Conservation (phyloP, 2,888 invertebrate species). For the Aricia artaxerxes region DNA sequence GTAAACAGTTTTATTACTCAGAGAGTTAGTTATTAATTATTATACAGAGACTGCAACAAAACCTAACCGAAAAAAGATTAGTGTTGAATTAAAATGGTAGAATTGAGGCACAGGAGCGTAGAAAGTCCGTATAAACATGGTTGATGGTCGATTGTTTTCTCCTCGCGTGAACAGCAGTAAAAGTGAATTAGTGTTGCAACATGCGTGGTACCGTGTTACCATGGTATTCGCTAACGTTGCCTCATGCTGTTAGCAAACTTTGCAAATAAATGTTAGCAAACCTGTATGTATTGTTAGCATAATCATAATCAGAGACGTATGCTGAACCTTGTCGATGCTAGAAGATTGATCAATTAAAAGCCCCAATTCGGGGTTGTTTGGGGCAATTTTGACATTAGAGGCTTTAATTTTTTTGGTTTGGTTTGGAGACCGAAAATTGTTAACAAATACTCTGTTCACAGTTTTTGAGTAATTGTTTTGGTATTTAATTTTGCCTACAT, state of each 20-base stretch:
- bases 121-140: slow-evolving; percentile 40
- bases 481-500: too few species aligned
- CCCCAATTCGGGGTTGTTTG: too few species aligned
- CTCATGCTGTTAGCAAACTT: neutral
- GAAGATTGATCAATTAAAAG: neutral
- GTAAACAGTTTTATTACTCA: too few species aligned
- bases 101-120: slow-evolving; percentile 30
- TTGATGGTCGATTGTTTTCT: slow-evolving; percentile 66
- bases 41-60: too few species aligned
- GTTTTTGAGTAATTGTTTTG: too few species aligned
- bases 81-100: neutral
- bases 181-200: slow-evolving; percentile 52
- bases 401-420: too few species aligned
- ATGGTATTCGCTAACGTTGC: slow-evolving; percentile 20
- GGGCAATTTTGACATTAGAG: too few species aligned
- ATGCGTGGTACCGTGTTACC: slow-evolving; percentile 10
- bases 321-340: neutral
- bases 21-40: too few species aligned
- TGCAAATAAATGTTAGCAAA: slow-evolving; percentile 4
- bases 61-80: too few species aligned
- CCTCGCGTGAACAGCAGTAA: slow-evolving; percentile 69
- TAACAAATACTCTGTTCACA: too few species aligned
- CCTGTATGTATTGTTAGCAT: neutral
- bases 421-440: too few species aligned
- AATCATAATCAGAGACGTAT: neutral